Evolutionary conservation across 2,113 vertebrate genomes (phyloP), one percentile per base, ranked within the genome.

Genomic region (Mesoclemmys tuberculata): DNA sequence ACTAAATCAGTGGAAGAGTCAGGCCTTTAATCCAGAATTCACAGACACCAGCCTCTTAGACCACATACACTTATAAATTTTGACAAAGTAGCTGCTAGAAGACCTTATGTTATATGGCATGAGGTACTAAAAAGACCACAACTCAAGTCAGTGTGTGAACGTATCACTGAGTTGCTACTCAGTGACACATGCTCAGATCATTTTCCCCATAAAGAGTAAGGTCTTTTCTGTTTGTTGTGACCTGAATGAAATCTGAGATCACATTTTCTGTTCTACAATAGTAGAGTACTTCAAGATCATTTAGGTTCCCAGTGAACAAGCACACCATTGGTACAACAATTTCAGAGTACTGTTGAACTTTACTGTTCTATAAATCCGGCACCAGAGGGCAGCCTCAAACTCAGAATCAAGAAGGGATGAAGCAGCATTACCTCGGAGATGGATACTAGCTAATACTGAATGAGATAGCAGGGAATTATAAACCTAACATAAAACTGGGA

Each of bases 211-310:
- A 3, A 79, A 27, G 87, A 22, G 82, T 31, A 80, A 85, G 85
- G 35, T 41, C 58, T 10, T 5, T 61, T 48, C 6, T 88, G 48
- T 49, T 93, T 48, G 29, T 19, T 49, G 75, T 31, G 48, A 93
- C 64, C 89, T n/a, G 35, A 84, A 96, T 87, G 75, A 92, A 90
- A 83, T 88, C 31, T 2, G 93, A 90, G 51, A 80, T 74, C 0
- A n/a, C 64, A 79, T 89, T 94, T 97, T 92, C 95, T 94, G 80
- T 49, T 86, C 84, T 94, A 82, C 86, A 93, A 93, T 0, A 93
- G 87, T 22, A 75, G 22, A 86, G 56, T 1, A 0, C 10, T 75
- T 75, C 18, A 71, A 41, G 5, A 38, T 71, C 68, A 41, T 38
- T 22, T 38, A 38, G 10, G 38, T 46, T 75, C 71, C 27, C 27